Evolutionary conservation across 53 echinoderm and acorn worm genomes (phyloP).

Genomic region (Paracentrotus lividus): DNA sequence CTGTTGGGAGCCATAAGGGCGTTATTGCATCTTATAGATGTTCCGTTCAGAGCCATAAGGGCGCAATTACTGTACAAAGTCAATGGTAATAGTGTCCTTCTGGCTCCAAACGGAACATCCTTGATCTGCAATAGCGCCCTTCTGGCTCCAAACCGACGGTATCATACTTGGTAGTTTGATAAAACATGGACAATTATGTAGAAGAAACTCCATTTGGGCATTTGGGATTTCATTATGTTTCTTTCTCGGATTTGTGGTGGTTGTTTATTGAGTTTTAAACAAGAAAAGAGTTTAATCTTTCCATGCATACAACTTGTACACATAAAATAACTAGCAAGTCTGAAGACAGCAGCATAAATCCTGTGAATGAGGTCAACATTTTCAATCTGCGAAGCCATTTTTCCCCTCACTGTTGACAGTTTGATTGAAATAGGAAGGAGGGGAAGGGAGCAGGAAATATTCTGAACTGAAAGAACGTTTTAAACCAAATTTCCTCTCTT

Average conservation of each 20-base stretch:
- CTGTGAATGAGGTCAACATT: slow-evolving; percentile 49
- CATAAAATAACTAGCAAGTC: background rate
- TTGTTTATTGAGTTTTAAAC: too few relatives aligned
- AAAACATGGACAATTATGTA: slow-evolving; percentile 61
- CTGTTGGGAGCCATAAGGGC: too few relatives aligned
- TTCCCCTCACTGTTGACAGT: slow-evolving; percentile 39
- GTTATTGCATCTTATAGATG: too few relatives aligned
- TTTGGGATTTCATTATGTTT: slow-evolving; percentile 33
- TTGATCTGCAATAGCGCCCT: too few relatives aligned
- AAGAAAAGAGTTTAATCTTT: too few relatives aligned
- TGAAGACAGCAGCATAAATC: background rate
- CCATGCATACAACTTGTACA: background rate
- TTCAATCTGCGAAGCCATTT: slow-evolving; percentile 9
- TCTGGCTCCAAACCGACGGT: too few relatives aligned
- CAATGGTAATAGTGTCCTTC: too few relatives aligned
- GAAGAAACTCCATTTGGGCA: background rate
- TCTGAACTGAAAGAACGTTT: background rate
- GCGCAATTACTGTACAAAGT: too few relatives aligned
- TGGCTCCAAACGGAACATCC: too few relatives aligned
- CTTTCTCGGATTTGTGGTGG: background rate
- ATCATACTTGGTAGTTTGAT: slow-evolving; percentile 20
- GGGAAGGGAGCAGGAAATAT: background rate
- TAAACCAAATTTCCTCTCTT: slow-evolving; percentile 5
- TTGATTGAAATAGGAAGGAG: slow-evolving; percentile 26
- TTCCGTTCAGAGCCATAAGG: too few relatives aligned